Base-by-base conservation (phyloP, 1,140 invertebrate genomes). In the Capitella teleta region DNA sequence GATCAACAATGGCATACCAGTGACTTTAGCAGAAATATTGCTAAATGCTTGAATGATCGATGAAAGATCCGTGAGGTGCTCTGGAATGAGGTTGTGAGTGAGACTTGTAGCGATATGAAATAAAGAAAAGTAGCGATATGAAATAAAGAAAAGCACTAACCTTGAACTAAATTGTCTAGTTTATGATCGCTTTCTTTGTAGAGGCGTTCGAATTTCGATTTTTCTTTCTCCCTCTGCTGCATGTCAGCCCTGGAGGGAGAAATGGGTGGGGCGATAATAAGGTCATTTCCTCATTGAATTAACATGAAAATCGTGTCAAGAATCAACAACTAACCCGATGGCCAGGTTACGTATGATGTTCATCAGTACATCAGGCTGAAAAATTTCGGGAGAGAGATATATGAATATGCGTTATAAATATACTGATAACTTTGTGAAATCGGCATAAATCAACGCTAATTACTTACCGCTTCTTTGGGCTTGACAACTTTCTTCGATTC, bases 211-310 rank as follows among this genome's bases (percentile, higher is more conserved):
- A 97, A 76, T 68, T 89, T 88, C 0, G 83, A 82, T 62, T 92
- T 92, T 72, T 96, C 92, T 62, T 86, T 82, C 65, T 96, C 91
- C 57, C 92, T 76, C 65, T 96, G 88, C 64, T 94, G 89, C 70
- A 89, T 89, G 26, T 88, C 93, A 73, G 91, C 87, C 75, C 87
- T 93, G 28, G 19, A 56, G 51, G 42, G 28, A 32, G 2, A 44
- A 44, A 40, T 16, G n/a, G 19, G 25, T 16, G 19, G 38, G 38
- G 38, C 38, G 38, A 40, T 40, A 40, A 40, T 40, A 40, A 40
- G 25, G 25, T 5, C 19, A 40, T 12, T 21, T 40, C 38, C n/a
- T n/a, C n/a, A n/a, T n/a, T n/a, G n/a, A n/a, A n/a, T n/a, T n/a
- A n/a, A n/a, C n/a, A n/a, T n/a, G n/a, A n/a, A n/a, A n/a, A n/a